Conservation (phyloP, 2,888 invertebrate genomes). For the Sinotaia quadrata region DNA sequence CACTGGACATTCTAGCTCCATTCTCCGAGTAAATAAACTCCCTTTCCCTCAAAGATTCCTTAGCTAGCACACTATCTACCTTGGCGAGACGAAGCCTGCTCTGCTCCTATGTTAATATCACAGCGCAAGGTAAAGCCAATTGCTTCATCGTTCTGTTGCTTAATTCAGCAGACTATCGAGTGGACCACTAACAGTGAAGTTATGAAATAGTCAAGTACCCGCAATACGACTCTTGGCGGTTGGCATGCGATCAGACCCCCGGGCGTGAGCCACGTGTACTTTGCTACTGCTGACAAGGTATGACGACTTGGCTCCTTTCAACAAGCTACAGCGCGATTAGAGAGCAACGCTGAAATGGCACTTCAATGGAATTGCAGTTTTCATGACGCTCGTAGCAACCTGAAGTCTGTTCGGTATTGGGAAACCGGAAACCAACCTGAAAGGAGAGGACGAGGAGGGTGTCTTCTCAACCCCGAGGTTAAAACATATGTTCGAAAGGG, state of each 20-base stretch:
- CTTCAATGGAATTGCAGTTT: neutral
- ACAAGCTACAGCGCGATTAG: neutral
- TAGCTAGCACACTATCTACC: too few relatives aligned
- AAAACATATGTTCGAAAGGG: too few relatives aligned
- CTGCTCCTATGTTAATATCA: too few relatives aligned
- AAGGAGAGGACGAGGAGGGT: neutral
- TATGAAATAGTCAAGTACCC: constrained; percentile 51
- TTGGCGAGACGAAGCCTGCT: too few relatives aligned
- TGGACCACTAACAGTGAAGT: constrained; percentile 13
- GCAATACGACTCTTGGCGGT: constrained; percentile 42
- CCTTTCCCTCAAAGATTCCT: too few relatives aligned
- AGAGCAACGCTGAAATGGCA: neutral
- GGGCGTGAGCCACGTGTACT: constrained; percentile 47
- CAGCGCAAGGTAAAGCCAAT: too few relatives aligned
- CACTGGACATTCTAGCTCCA: too few relatives aligned
- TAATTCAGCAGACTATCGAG: constrained; percentile 28
- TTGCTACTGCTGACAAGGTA: constrained; percentile 50
- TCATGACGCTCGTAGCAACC: neutral
- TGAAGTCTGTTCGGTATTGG: too few relatives aligned
- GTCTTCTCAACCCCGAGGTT: too few relatives aligned
- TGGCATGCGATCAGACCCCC: constrained; percentile 51
- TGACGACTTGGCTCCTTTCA: constrained; percentile 39
- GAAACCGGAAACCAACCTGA: neutral
- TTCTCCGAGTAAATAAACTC: too few relatives aligned
- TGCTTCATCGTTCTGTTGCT: constrained; percentile 29